A percentile compares a stretch with the other conserved stretches of the same genome.
These are phyloP conservation scores for Monopis laevigella DNA, from an alignment of 2,888 invertebrate species.

Conservation along the genomic window DNA sequence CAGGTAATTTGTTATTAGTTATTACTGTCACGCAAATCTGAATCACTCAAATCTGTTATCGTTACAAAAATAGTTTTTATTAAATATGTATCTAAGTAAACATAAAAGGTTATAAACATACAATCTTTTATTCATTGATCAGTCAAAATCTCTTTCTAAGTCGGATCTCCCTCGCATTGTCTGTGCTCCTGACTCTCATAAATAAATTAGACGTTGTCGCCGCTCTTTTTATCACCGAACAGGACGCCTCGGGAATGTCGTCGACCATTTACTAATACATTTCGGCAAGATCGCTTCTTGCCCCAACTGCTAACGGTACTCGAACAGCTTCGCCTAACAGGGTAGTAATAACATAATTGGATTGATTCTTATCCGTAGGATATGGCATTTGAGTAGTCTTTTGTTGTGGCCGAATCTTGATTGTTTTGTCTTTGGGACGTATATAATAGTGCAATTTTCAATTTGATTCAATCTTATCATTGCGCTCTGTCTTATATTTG, in stretches of 20 bases:
- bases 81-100: too few relatives aligned
- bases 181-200: conserved; percentile 45
- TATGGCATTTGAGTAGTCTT: not conserved
- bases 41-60: too few relatives aligned
- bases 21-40: too few relatives aligned
- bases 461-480: not conserved
- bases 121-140: not conserved
- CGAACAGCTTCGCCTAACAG: not conserved
- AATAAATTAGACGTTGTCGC: conserved; percentile 52
- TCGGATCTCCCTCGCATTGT: conserved; percentile 30
- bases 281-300: conserved; percentile 31
- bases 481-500: too few relatives aligned
- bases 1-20: too few relatives aligned
- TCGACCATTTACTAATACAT: conserved; percentile 58
- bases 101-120: conserved; percentile 4
- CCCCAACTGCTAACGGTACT: conserved; percentile 10
- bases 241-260: conserved; percentile 49
- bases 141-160: conserved; percentile 24
- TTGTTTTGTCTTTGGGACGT: not conserved
- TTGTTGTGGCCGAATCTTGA: not conserved
- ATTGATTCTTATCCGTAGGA: not conserved
- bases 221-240: conserved; percentile 43
- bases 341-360: conserved; percentile 3
- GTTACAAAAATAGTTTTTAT: too few relatives aligned
- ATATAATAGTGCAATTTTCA: not conserved